These are phyloP conservation scores for Nematostella vectensis DNA, from an alignment of 92 coral and sea anemone genomes.

Conservation along the genomic window DNA sequence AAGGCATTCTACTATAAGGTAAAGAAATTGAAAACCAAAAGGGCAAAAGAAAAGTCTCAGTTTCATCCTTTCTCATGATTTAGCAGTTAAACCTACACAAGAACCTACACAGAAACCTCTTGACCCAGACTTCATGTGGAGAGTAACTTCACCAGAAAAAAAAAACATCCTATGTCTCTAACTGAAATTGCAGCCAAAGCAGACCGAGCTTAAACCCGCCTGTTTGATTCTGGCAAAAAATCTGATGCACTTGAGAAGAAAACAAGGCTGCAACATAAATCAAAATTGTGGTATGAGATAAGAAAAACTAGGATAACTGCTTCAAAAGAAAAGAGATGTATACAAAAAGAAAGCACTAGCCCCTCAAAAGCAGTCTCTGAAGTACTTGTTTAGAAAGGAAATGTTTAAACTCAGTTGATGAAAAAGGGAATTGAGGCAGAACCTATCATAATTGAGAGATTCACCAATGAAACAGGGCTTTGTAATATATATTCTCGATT, in stretches of 20 bases:
- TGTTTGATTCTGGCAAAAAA: conserved; percentile 16
- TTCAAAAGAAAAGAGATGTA: conserved; percentile 44
- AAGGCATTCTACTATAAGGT: conserved; percentile 20
- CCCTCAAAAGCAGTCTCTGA: conserved; percentile 46
- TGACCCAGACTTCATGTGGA: conserved; percentile 34
- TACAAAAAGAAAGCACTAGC: conserved; percentile 30
- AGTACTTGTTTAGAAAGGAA: conserved; percentile 28
- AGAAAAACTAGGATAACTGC: conserved; percentile 45
- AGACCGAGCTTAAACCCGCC: conserved; percentile 18
- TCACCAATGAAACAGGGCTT: conserved; percentile 1
- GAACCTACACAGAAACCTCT: conserved; percentile 8
- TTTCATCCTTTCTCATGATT: conserved; percentile 32
- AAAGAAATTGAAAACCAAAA: conserved; percentile 22
- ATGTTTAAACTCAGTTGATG: conserved; percentile 26
- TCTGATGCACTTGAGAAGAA: conserved; percentile 16
- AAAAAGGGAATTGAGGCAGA: conserved; percentile 45
- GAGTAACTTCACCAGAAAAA: conserved; percentile 27
- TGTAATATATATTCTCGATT: no score
- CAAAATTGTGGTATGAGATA: conserved; percentile 41
- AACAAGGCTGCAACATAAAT: conserved; percentile 33
- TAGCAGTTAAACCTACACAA: conserved; percentile 23
- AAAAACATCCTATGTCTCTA: conserved; percentile 29
- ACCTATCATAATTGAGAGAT: conserved; percentile 9
- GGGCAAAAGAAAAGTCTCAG: conserved; percentile 38
- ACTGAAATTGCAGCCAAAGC: conserved; percentile 41